Evolutionary conservation across 1,140 invertebrate species (phyloP), one percentile per base, ranked within the genome.

Genomic region (Coenobita brevimanus): DNA sequence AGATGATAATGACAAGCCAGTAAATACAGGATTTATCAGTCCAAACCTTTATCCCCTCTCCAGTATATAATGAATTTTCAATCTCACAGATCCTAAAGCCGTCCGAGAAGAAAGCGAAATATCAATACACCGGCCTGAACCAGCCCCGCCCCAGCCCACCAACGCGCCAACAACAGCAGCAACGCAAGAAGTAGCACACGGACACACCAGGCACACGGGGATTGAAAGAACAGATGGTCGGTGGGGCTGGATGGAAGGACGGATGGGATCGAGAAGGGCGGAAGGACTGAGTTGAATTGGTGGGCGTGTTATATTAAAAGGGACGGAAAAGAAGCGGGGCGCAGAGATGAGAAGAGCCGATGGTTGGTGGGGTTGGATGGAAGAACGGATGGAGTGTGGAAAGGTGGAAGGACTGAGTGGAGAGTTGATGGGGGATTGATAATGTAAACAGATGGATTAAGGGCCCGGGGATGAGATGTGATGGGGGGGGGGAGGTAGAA

Each of bases 21-120:
- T n/a, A n/a, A n/a, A n/a, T n/a, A n/a, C n/a, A n/a, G n/a, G n/a
- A n/a, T n/a, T n/a, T n/a, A n/a, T n/a, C n/a, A n/a, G n/a, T n/a
- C n/a, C n/a, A n/a, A n/a, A n/a, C n/a, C n/a, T n/a, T n/a, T n/a
- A n/a, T n/a, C n/a, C n/a, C n/a, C n/a, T n/a, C n/a, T n/a, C n/a
- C n/a, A n/a, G n/a, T n/a, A n/a, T n/a, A n/a, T n/a, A n/a, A n/a
- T n/a, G n/a, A n/a, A n/a, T n/a, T n/a, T n/a, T n/a, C n/a, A n/a
- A n/a, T n/a, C n/a, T n/a, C n/a, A n/a, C 91, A 95, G 94, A 95
- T 95, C 85, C 91, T 95, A 91, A 95, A 95, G 91, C 94, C 94
- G 62, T 94, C 94, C 54, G 94, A 95, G 91, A 95, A 95, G 93
- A 95, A 95, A 92, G 94, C 94, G 64, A 95, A 95, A 91, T 95